Conservation (phyloP, 2,888 invertebrate genomes). For the Chromoteleia sp. region DNA sequence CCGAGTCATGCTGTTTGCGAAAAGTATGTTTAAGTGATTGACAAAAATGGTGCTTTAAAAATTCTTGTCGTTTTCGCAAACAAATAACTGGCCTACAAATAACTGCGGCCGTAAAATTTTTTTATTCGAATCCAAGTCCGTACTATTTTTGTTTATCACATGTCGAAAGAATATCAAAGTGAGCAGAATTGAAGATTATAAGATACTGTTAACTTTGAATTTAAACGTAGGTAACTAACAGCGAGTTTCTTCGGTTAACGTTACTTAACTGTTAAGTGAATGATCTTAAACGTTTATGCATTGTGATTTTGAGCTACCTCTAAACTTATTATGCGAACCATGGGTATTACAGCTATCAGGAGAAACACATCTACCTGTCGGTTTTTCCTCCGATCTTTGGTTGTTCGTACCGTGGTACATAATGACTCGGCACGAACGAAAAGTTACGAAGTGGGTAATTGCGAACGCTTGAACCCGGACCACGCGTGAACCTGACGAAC, state of each 20-base stretch:
- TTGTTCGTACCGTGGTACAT: conserved; percentile 39
- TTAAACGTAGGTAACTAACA: conserved; percentile 32
- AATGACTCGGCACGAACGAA: conserved; percentile 71
- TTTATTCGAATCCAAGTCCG: not conserved
- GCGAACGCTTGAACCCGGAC: conserved; percentile 74
- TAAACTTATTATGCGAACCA: conserved; percentile 61
- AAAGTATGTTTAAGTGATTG: conserved; percentile 26
- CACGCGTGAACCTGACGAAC: conserved; percentile 70
- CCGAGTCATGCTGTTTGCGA: conserved; percentile 22
- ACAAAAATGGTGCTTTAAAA: conserved; percentile 20
- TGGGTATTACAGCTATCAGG: conserved; percentile 67
- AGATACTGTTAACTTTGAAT: conserved; percentile 41
- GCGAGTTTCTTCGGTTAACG: conserved; percentile 37
- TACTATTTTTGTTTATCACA: conserved; percentile 11
- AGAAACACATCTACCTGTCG: conserved; percentile 61
- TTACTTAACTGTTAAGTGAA: conserved; percentile 59
- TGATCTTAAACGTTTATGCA: conserved; percentile 51
- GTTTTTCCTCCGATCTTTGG: conserved; percentile 47
- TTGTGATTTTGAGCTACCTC: conserved; percentile 64
- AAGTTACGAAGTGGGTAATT: conserved; percentile 74
- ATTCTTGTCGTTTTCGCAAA: conserved; percentile 10
- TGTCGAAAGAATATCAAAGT: not conserved
- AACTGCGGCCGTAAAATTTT: not conserved
- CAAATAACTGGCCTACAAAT: conserved; percentile 7
- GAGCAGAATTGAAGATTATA: not conserved